Percentiles rank a stretch among this genome's conserved stretches.
These are phyloP conservation scores for Pomatostomus ruficeps DNA, from an alignment of 2,113 vertebrate species.

Conservation along the genomic window DNA sequence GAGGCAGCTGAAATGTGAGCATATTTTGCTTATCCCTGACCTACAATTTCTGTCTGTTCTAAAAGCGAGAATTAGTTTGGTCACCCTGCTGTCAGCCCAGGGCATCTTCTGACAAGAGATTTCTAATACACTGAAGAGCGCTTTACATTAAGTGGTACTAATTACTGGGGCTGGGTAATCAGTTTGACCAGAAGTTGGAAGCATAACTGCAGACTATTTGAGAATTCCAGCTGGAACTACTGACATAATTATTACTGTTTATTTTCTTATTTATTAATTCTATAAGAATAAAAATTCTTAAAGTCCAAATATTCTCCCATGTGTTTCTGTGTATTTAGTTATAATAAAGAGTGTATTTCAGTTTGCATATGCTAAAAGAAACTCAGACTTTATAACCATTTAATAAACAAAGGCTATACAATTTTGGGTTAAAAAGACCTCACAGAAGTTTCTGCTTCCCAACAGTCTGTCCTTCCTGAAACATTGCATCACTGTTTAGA, in stretches of 20 bases:
- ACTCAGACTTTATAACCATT: not conserved
- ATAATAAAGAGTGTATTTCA: not conserved
- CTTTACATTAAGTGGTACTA: constrained; percentile 62
- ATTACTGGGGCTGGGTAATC: constrained; percentile 41
- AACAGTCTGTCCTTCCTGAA: not conserved
- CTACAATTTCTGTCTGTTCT: constrained; percentile 55
- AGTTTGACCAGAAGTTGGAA: constrained; percentile 42
- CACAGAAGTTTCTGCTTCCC: not conserved
- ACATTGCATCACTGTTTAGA: fast-evolving
- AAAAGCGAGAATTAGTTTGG: constrained; percentile 51
- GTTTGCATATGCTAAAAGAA: not conserved
- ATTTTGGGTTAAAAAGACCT: not conserved
- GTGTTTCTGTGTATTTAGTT: not conserved
- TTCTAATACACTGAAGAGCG: constrained; percentile 45
- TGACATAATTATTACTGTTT: not conserved
- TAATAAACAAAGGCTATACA: not conserved
- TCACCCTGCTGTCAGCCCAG: constrained; percentile 63
- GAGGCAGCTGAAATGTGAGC: constrained; percentile 34
- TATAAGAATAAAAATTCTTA: not conserved
- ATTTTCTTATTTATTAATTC: not conserved
- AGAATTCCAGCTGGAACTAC: not conserved
- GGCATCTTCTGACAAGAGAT: constrained; percentile 62
- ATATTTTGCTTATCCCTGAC: constrained; percentile 40
- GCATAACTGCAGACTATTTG: not conserved
- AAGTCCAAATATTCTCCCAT: not conserved